A percentile compares a stretch with the other conserved stretches of the same genome.
phyloP scores from a whole-genome alignment of 2,888 invertebrate species.

The Acanthoscelides obtectus region DNA sequence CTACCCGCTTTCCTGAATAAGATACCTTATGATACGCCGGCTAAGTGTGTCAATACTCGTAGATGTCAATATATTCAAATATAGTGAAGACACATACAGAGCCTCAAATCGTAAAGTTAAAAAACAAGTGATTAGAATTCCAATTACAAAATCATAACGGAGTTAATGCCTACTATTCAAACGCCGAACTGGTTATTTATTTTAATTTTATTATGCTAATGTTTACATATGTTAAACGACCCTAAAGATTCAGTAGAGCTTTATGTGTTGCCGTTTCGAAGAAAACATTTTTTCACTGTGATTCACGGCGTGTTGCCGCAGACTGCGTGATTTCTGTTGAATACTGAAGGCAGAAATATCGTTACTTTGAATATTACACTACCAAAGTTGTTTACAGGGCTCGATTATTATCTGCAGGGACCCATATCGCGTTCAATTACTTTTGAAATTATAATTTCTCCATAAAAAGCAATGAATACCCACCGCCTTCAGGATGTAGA shows the following conservation, averaged over 20 bases:
- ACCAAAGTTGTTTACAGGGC: no score
- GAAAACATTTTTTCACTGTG: not conserved
- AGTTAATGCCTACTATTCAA: not conserved
- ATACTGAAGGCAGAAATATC: no score
- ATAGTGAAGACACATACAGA: not conserved
- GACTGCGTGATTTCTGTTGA: no score
- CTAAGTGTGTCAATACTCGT: no score
- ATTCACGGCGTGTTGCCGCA: not conserved
- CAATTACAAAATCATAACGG: not conserved
- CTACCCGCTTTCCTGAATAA: no score
- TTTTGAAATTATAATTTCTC: no score
- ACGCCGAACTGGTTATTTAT: not conserved
- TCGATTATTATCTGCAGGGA: no score
- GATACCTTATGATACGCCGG: no score
- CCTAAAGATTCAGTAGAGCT: not conserved
- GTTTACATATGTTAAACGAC: not conserved
- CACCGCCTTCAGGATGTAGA: no score
- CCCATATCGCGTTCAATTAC: no score
- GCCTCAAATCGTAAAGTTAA: not conserved
- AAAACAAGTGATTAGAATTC: not conserved
- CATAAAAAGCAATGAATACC: no score
- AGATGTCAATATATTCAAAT: not conserved
- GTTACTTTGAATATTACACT: no score
- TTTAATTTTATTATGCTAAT: not conserved
- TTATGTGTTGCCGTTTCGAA: not conserved